Base-by-base conservation (phyloP, 1,140 invertebrate species). In the Chironomus striatipennis region DNA sequence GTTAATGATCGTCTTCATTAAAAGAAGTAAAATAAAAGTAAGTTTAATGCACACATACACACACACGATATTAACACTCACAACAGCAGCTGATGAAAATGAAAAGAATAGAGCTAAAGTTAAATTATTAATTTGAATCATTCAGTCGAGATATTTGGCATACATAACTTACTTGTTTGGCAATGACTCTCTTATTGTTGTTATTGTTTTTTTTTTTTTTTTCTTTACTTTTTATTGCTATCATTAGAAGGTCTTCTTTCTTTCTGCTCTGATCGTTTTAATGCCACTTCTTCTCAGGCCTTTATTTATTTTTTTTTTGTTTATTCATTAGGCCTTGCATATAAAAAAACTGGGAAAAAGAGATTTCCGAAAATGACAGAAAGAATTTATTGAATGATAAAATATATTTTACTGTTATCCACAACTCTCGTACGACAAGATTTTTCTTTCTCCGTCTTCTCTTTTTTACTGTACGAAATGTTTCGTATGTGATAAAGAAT, bases 361-460 rank as follows among this genome's bases (percentile, higher is more conserved):
- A n/a, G 24, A 34, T 34, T 34, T 34, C 24, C 24, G 24, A 57
- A 57, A 15, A 57, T 57, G 47, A 57, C 47, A 57, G n/a, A 5
- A 57, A 57, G 47, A 57, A 57, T 57, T 57, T 57, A 57, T 57
- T 15, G 47, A 57, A 57, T 12, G 47, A 57, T 57, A 57, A 57
- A 57, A n/a, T n/a, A 12, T 47, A 12, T 57, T 57, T 57, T 57
- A 57, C 47, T 57, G 47, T 57, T 57, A 57, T 57, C 12, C 47
- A 34, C 24, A 57, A 57, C n/a, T 57, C 47, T 57, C 47, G 47
- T n/a, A 57, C 47, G 47, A 57, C 47, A 57, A 57, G 47, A 57
- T 57, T 57, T n/a, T 57, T 57, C n/a, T n/a, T 12, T n/a, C n/a
- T n/a, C n/a, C n/a, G n/a, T n/a, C n/a, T 15, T 15, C 4, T 57